Percentiles rank a stretch among this genome's conserved stretches.
These are phyloP conservation scores for Rachycentron canadum DNA, from an alignment of 2,797 vertebrate species.

Conservation along the genomic window DNA sequence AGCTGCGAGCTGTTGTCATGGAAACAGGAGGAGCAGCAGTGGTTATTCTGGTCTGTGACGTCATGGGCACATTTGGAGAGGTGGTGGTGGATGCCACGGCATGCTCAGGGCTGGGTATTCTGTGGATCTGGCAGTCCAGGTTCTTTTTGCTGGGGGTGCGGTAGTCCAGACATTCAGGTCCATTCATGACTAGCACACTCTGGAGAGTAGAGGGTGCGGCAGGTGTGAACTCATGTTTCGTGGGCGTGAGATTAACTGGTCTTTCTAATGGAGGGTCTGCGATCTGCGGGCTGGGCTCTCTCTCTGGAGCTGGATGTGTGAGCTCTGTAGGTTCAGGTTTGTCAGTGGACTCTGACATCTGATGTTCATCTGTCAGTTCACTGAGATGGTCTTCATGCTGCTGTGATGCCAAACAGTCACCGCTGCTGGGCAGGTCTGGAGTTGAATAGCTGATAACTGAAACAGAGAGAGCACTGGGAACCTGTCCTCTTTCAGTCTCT, in stretches of 20 bases:
- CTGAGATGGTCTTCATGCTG: constrained; percentile 51
- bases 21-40: constrained; percentile 78
- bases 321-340: constrained; percentile 57
- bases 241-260: constrained; percentile 65
- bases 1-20: constrained; percentile 74
- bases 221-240: constrained; percentile 65
- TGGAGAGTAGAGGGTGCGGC: constrained; percentile 72
- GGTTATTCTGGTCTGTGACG: constrained; percentile 81
- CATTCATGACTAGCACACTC: constrained; percentile 86
- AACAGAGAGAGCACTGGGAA: constrained; percentile 77
- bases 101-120: constrained; percentile 76
- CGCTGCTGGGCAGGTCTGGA: constrained; percentile 60
- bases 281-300: constrained; percentile 64
- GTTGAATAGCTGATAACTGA: constrained; percentile 86
- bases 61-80: constrained; percentile 74
- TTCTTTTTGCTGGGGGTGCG: constrained; percentile 82
- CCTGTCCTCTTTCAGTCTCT: constrained; percentile 67
- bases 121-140: constrained; percentile 75
- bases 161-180: constrained; percentile 84
- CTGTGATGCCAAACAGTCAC: constrained; percentile 53
- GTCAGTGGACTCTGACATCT: constrained; percentile 57
- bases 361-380: constrained; percentile 64
- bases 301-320: constrained; percentile 50
- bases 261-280: constrained; percentile 62
- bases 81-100: constrained; percentile 68